Evolutionary conservation across 2,888 invertebrate species (phyloP).

Genomic region (Hypomecis punctinalis): DNA sequence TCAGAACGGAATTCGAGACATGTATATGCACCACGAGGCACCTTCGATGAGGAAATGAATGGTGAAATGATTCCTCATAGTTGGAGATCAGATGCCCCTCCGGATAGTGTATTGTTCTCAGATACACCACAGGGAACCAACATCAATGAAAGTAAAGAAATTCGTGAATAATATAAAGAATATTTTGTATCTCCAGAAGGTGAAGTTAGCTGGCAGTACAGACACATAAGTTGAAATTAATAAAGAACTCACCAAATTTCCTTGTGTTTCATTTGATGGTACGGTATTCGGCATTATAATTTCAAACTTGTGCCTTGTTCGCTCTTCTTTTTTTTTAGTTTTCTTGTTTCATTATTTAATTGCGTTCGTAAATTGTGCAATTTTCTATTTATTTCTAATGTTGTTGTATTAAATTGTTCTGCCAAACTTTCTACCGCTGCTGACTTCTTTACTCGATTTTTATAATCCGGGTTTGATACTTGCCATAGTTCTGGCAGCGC

Average conservation of each 20-base stretch:
- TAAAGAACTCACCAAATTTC: no score
- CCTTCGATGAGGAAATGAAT: no score
- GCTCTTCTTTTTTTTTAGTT: no score
- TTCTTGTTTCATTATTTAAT: not conserved
- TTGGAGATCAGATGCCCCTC: no score
- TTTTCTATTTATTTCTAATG: constrained; percentile 23
- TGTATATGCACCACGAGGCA: no score
- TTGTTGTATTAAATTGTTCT: constrained; percentile 23
- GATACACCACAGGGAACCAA: constrained; percentile 3
- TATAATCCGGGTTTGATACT: constrained; percentile 30
- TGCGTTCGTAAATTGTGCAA: constrained; percentile 20
- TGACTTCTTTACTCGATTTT: constrained; percentile 22
- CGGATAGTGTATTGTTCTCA: no score
- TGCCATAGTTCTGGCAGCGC: constrained; percentile 31
- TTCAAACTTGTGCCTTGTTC: no score
- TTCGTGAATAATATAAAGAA: constrained; percentile 13
- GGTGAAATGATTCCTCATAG: no score
- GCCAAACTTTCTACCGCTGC: constrained; percentile 24
- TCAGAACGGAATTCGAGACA: no score
- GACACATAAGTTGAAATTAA: constrained; percentile 18
- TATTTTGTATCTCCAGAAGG: constrained; percentile 23
- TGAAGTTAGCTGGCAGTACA: constrained; percentile 21
- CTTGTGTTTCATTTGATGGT: no score
- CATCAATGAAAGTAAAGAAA: constrained; percentile 23
- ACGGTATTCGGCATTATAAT: no score